These are phyloP conservation scores for Anabacerthia variegaticeps DNA, from an alignment of 2,797 vertebrate genomes.

Conservation along the genomic window DNA sequence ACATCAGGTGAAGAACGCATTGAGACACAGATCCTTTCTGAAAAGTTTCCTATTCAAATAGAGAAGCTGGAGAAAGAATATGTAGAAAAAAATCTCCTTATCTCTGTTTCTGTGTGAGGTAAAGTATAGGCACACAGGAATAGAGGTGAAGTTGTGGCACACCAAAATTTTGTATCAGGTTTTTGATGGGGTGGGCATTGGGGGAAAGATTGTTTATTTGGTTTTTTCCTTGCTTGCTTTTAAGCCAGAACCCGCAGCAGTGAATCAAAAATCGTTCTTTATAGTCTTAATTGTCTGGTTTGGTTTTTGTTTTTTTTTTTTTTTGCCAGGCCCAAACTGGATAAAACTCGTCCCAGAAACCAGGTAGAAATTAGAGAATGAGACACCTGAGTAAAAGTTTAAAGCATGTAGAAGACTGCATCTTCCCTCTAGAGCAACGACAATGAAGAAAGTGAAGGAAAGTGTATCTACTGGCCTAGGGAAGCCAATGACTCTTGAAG, in stretches of 20 bases:
- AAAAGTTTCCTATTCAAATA: neutral
- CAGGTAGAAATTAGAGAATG: neutral
- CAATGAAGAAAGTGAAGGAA: neutral
- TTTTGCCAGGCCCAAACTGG: neutral
- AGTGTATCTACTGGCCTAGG: neutral
- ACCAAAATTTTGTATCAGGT: neutral
- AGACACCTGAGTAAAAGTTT: neutral
- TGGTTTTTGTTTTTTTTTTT: too few species aligned
- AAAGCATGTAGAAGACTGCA: neutral
- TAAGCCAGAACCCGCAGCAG: neutral
- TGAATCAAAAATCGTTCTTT: neutral
- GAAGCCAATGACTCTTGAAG: neutral
- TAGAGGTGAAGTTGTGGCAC: neutral
- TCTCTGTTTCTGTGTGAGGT: neutral
- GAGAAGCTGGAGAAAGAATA: neutral
- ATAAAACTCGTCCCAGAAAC: neutral
- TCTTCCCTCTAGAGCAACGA: neutral
- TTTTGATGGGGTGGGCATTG: accelerated
- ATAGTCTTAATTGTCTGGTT: accelerated
- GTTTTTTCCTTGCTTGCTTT: neutral
- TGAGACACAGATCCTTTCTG: neutral
- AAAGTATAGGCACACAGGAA: neutral
- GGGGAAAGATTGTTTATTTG: neutral
- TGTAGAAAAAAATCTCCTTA: neutral
- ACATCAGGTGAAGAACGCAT: neutral